Conservation (phyloP, 1,140 invertebrate species). For the Apis cerana region DNA sequence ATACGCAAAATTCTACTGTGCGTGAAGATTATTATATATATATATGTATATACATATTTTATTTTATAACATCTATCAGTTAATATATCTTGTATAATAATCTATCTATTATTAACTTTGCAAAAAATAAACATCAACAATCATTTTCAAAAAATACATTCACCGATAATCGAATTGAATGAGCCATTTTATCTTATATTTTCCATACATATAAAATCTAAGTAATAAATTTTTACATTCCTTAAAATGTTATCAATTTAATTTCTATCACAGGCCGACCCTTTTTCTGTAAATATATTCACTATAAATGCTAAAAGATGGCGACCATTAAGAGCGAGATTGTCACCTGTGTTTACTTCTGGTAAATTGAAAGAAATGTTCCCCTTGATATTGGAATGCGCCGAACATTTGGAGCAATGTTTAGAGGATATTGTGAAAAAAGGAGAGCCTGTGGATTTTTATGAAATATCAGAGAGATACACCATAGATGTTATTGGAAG, state of each 20-base stretch:
- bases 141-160: too few relatives aligned
- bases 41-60: too few relatives aligned
- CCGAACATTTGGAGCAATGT: conserved; percentile 73
- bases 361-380: conserved; percentile 72
- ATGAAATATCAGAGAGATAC: conserved; percentile 78
- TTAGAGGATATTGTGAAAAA: conserved; percentile 64
- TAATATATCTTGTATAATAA: too few relatives aligned
- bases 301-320: conserved; percentile 74
- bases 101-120: too few relatives aligned
- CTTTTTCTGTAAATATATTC: conserved; percentile 71
- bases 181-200: too few relatives aligned
- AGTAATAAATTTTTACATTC: neutral
- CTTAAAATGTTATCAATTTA: neutral
- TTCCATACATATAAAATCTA: too few relatives aligned
- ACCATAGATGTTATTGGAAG: conserved; percentile 82
- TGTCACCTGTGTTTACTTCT: conserved; percentile 72
- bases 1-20: too few relatives aligned
- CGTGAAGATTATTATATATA: too few relatives aligned
- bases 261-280: conserved; percentile 44
- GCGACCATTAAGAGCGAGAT: conserved; percentile 79
- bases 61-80: too few relatives aligned
- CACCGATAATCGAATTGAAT: too few relatives aligned
- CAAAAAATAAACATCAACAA: too few relatives aligned
- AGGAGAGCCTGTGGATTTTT: conserved; percentile 75
- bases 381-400: conserved; percentile 60